Evolutionary conservation across 2,888 invertebrate species (phyloP).

Genomic region (Aricia artaxerxes): DNA sequence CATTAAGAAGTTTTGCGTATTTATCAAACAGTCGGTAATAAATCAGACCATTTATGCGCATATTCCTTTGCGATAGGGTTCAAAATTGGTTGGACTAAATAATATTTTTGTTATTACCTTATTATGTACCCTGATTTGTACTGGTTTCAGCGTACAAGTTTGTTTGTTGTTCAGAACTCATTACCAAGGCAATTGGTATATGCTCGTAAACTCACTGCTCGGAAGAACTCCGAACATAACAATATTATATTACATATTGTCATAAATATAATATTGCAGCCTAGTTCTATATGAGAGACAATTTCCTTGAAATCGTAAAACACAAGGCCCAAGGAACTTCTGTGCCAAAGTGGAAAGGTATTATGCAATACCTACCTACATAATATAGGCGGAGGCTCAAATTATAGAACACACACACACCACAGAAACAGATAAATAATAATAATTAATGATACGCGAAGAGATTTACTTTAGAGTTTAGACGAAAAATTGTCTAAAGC

Average conservation of each 20-base stretch:
- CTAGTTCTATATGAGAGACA: neutral
- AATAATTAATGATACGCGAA: too few species aligned
- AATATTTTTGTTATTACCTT: slow-evolving; percentile 11
- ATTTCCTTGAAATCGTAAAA: neutral
- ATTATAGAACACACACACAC: too few species aligned
- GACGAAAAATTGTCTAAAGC: too few species aligned
- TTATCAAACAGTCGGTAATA: neutral
- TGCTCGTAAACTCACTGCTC: slow-evolving; percentile 3
- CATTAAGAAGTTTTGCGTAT: neutral
- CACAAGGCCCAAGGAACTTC: neutral
- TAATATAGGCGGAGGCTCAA: too few species aligned
- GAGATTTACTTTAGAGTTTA: too few species aligned
- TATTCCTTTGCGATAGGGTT: neutral
- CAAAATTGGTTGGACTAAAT: neutral
- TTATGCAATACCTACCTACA: too few species aligned
- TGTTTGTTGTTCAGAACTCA: slow-evolving; percentile 30
- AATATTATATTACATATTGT: too few species aligned
- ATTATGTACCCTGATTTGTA: slow-evolving; percentile 1
- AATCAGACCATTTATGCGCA: neutral
- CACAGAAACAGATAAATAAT: too few species aligned
- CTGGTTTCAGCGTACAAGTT: slow-evolving; percentile 29
- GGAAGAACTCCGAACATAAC: neutral
- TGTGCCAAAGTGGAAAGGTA: too few species aligned
- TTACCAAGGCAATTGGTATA: slow-evolving; percentile 25
- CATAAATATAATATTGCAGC: too few species aligned